phyloP scores from a whole-genome alignment of 2,888 invertebrate species.

The Acrobasis suavella region DNA sequence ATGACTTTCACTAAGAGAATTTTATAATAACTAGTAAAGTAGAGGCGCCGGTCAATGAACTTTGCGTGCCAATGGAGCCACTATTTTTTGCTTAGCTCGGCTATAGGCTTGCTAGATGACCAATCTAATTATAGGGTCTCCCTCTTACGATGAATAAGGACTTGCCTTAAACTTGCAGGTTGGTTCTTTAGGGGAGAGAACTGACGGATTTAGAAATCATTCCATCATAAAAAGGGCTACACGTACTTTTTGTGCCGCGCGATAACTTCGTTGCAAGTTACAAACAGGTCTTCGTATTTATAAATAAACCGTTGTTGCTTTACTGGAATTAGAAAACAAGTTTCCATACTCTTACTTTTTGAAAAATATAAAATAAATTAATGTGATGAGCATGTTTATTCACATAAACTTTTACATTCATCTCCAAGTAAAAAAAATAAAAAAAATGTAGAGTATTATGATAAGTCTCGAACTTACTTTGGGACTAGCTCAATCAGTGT shows the following conservation, averaged over 20 bases:
- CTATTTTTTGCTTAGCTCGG: conserved; percentile 70
- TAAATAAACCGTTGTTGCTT: conserved; percentile 23
- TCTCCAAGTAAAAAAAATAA: too few species aligned
- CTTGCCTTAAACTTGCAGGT: conserved; percentile 51
- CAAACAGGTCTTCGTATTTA: conserved; percentile 21
- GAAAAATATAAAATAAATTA: background rate
- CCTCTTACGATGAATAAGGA: conserved; percentile 52
- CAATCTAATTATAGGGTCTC: conserved; percentile 73
- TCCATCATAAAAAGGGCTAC: conserved; percentile 21
- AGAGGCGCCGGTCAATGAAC: conserved; percentile 66
- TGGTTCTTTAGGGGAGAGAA: conserved; percentile 45
- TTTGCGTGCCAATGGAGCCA: conserved; percentile 56
- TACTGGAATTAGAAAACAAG: conserved; percentile 20
- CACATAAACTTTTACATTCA: too few species aligned
- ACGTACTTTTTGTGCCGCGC: conserved; percentile 33
- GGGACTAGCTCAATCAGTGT: too few species aligned
- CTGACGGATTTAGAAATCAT: conserved; percentile 41
- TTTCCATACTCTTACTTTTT: background rate
- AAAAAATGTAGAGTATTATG: too few species aligned
- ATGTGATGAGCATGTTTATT: too few species aligned
- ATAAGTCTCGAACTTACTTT: too few species aligned
- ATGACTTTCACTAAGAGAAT: conserved; percentile 58
- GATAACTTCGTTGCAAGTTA: conserved; percentile 17
- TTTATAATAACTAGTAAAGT: conserved; percentile 60
- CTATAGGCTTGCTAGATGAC: conserved; percentile 62